Conservation (phyloP, 2,113 vertebrate genomes). For the Tragelaphus strepsiceros region DNA sequence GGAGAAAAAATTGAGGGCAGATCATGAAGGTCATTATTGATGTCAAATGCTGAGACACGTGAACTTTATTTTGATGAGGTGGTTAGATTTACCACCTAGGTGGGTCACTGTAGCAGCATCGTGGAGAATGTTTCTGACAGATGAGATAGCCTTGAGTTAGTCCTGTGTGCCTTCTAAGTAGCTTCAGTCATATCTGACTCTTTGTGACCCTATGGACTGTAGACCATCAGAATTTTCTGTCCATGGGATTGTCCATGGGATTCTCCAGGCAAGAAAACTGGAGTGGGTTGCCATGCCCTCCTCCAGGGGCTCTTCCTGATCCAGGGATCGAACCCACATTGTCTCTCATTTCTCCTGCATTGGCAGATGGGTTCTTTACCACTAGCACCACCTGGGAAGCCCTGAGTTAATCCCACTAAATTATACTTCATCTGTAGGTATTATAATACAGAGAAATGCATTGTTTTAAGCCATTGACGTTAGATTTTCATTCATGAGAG, state of each 20-base stretch:
- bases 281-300: background rate
- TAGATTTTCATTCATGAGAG: background rate
- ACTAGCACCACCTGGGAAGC: background rate
- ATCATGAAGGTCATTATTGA: background rate
- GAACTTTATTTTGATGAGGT: background rate
- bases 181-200: background rate
- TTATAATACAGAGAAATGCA: background rate
- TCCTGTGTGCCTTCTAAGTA: background rate
- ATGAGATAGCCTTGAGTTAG: background rate
- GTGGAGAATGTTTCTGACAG: background rate
- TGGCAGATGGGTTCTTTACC: background rate
- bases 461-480: background rate
- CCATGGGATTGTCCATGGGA: background rate
- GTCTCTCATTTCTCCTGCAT: background rate
- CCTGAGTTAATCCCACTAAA: background rate
- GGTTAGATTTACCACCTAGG: background rate
- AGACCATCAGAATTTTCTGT: background rate
- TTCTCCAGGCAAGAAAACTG: background rate
- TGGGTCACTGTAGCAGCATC: background rate
- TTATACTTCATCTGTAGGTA: background rate
- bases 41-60: background rate
- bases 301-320: background rate
- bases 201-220: background rate
- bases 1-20: background rate
- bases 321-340: background rate